Base-by-base conservation (phyloP, 2,888 invertebrate genomes). In the Erannis defoliaria region DNA sequence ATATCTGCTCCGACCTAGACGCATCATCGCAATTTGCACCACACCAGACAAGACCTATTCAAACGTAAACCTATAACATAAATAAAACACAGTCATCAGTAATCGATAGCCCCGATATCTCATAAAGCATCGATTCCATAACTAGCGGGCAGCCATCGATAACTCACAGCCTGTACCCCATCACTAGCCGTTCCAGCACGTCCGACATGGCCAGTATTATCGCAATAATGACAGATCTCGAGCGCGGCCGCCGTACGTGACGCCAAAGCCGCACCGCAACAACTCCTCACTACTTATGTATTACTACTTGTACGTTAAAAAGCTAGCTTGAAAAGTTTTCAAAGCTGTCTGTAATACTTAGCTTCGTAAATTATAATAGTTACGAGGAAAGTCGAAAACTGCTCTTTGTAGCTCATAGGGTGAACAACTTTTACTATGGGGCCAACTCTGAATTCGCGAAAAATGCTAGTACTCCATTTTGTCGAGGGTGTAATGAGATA, bases 161-260 rank as follows among this genome's bases (percentile, higher is more conserved):
- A 74, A 70, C 65, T 66, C 46, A 6, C n/a, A 14, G 8, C 62
- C 33, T 10, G 0, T 48, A 55, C 50, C 77, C 53, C 85, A 77
- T 77, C 88, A 71, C 88, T 89, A 86, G 51, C 55, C 84, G 83
- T 83, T 73, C 80, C 77, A 72, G 80, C 89, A 89, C 91, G 90
- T 89, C 87, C 78, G n/a, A n/a, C n/a, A n/a, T n/a, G n/a, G 86
- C 8, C 85, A 78, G 88, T 88, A 87, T 90, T 90, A 93, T 92
- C 93, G 89, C 82, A 82, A 85, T 92, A 92, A 93, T 93, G 92
- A 92, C 92, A 91, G 92, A 90, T 92, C 90, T 86, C 81, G 77
- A 18, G 64, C 79, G 64, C 79, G 80, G 79, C 82, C 79, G 74
- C 76, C 77, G 76, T 88, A 91, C 92, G 92, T 91, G 91, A 82